Evolutionary conservation across 2,888 invertebrate genomes (phyloP).

Genomic region (Dromius quadrimaculatus): DNA sequence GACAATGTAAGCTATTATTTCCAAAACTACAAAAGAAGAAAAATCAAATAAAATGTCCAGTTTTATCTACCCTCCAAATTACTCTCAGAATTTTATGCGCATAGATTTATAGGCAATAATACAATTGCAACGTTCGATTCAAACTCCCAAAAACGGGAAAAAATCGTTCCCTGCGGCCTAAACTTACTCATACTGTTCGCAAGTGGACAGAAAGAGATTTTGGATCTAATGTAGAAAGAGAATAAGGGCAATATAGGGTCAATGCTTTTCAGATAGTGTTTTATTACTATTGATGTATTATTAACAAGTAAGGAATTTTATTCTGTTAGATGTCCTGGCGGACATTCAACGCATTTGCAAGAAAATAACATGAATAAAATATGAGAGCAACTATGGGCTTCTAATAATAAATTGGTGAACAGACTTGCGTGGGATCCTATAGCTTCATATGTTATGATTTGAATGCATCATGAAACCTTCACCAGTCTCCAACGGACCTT

Average conservation of each 20-base stretch:
- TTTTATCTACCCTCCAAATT: conserved; percentile 21
- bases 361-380: conserved; percentile 3
- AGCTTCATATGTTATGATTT: too few relatives aligned
- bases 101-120: conserved; percentile 46
- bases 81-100: conserved; percentile 28
- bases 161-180: conserved; percentile 36
- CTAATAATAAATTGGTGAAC: neutral
- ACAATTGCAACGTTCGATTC: conserved; percentile 34
- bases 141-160: conserved; percentile 38
- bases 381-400: conserved; percentile 6
- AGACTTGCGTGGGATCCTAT: neutral
- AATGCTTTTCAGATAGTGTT: neutral
- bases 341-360: conserved; percentile 11
- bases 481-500: neutral
- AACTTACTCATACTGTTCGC: conserved; percentile 30
- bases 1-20: conserved; percentile 30
- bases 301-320: conserved; percentile 47
- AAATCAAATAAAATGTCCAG: conserved; percentile 31
- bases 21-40: conserved; percentile 24
- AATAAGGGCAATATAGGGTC: conserved; percentile 5
- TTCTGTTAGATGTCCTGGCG: conserved; percentile 41
- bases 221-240: neutral
- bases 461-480: too few relatives aligned
- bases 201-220: neutral
- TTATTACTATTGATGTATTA: conserved; percentile 41